A percentile compares a stretch with the other conserved stretches of the same genome.
Conservation (phyloP, 2,797 vertebrate species). For the Micropoecilia bifurca region DNA sequence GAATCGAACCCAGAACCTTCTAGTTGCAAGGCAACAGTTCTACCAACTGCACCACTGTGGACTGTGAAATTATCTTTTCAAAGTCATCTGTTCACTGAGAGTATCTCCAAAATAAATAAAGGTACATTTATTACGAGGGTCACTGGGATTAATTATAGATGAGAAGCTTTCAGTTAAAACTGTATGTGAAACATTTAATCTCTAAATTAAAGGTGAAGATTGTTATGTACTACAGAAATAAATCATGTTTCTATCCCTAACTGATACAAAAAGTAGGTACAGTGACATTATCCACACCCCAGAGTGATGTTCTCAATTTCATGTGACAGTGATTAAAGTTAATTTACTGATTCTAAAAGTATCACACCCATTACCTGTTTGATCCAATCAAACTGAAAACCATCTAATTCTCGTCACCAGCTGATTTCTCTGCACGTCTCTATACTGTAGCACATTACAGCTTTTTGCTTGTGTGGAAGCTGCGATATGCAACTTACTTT, state of each 20-base stretch:
- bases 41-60: no score
- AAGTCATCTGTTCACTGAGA: no score
- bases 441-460: conserved; percentile 10
- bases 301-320: not conserved
- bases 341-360: not conserved
- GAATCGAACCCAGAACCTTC: no score
- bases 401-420: not conserved
- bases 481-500: not conserved
- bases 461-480: not conserved
- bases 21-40: no score
- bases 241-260: not conserved
- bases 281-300: not conserved
- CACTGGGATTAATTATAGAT: no score
- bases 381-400: not conserved
- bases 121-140: no score
- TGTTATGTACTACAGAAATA: no score
- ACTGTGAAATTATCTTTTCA: no score
- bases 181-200: no score
- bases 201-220: no score
- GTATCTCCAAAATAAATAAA: no score
- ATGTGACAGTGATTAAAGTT: not conserved
- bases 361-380: not conserved
- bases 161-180: no score
- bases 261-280: not conserved
- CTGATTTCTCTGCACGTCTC: not conserved